Base-by-base conservation (phyloP, 2,888 invertebrate genomes). In the Conops quadrifasciatus region DNA sequence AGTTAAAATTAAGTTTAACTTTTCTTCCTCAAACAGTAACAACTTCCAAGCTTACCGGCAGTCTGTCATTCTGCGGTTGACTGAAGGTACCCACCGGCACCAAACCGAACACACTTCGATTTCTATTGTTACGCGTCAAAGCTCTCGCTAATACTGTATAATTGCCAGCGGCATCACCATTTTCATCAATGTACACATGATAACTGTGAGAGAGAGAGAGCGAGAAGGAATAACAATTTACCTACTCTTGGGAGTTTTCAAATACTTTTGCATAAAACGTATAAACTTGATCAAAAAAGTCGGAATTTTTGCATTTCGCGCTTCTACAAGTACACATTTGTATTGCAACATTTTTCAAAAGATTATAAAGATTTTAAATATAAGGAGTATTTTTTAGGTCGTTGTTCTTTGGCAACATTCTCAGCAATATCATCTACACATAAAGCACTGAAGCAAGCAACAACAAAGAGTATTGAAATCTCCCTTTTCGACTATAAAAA, bases 151-250 rank as follows among this genome's bases (percentile, higher is more conserved):
- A 89, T 74, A 97, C 88, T 0, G 96, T 95, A 87, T 96, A 97
- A 89, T 97, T 97, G 15, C 97, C 97, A 81, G 95, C 95, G 0
- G 96, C 94, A 81, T 97, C 96, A 0, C 95, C 96, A 79, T 94
- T 93, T 79, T 93, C 92, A 84, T 97, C 96, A 90, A 97, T 95
- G 81, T 94, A 92, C n/a, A 94, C 92, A 88, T 93, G 92, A 84
- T 95, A 96, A 56, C 96, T 94, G 83, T 19, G 45, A 45, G 9
- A 13, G 11, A 9, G 15, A 1, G 45, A 1, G 19, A 30, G 45
- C 24, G 1, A 5, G 16, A 21, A 1, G 1, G 28, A 13, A 36
- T 19, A 47, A 47, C 28, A 71, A 16, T n/a, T n/a, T n/a, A n/a
- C n/a, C n/a, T n/a, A n/a, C n/a, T n/a, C n/a, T n/a, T n/a, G n/a